phyloP scores from a whole-genome alignment of 2,113 vertebrate genomes.

The Terrapene triunguis region DNA sequence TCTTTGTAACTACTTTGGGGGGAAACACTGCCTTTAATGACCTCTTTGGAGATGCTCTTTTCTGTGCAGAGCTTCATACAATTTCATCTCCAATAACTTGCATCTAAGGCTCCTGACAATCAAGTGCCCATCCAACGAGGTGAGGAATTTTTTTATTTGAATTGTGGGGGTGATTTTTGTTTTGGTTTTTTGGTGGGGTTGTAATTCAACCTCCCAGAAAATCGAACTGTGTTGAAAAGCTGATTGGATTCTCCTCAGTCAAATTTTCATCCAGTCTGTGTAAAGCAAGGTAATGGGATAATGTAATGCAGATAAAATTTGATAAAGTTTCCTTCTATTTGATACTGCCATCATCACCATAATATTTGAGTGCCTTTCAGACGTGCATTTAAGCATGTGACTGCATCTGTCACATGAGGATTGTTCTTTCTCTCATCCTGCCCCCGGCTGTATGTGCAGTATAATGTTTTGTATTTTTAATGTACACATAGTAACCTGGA shows the following conservation, averaged over 20 bases:
- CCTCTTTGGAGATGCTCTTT: neutral
- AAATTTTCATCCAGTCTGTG: neutral
- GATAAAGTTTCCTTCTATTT: neutral
- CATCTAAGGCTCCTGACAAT: no score
- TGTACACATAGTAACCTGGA: slow-evolving; percentile 31
- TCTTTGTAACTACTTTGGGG: neutral
- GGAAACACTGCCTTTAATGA: neutral
- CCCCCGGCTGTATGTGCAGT: neutral
- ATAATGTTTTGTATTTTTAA: slow-evolving; percentile 39
- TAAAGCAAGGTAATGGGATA: neutral
- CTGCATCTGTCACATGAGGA: neutral
- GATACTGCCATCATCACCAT: neutral
- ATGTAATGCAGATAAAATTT: neutral
- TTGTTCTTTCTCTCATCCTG: neutral
- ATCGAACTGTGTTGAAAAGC: fast-evolving
- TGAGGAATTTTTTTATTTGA: fast-evolving
- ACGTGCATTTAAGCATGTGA: neutral
- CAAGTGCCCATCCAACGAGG: neutral
- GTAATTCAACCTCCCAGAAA: neutral
- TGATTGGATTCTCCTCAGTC: neutral
- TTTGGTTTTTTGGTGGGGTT: neutral
- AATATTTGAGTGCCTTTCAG: neutral
- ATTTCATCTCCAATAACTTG: neutral
- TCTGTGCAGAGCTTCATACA: neutral
- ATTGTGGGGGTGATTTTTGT: fast-evolving